These are phyloP conservation scores for Catocala fraxini DNA, from an alignment of 2,888 invertebrate species.

Conservation along the genomic window DNA sequence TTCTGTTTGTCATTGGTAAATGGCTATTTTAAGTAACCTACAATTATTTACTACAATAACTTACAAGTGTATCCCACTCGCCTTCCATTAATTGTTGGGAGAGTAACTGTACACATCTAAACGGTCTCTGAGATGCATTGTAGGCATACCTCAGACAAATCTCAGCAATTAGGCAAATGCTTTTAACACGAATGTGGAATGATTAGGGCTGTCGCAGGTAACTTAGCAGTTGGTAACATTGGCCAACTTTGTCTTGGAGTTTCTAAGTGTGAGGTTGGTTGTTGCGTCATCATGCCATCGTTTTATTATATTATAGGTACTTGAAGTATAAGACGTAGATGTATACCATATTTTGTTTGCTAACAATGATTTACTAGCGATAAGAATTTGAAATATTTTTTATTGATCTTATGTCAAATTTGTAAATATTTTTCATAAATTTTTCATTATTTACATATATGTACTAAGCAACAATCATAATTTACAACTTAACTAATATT, in stretches of 20 bases:
- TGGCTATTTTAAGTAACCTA: not conserved
- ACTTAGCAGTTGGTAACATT: slow-evolving; percentile 9
- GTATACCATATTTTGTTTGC: too few species aligned
- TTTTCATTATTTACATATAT: too few species aligned
- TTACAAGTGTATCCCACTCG: slow-evolving; percentile 12
- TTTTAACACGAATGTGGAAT: slow-evolving; percentile 57
- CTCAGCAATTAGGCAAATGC: slow-evolving; percentile 70
- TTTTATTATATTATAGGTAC: too few species aligned
- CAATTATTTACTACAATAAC: not conserved
- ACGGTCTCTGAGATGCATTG: slow-evolving; percentile 48
- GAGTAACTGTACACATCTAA: slow-evolving; percentile 39
- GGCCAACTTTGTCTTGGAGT: slow-evolving; percentile 10
- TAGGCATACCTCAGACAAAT: slow-evolving; percentile 66
- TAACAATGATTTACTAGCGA: too few species aligned
- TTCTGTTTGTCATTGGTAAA: too few species aligned
- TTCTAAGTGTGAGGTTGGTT: slow-evolving; percentile 1
- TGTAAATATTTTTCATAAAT: too few species aligned
- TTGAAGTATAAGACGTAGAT: too few species aligned
- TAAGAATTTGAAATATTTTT: too few species aligned
- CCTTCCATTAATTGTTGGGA: slow-evolving; percentile 40
- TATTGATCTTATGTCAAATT: too few species aligned
- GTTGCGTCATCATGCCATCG: too few species aligned
- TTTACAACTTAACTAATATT: too few species aligned
- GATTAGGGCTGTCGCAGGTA: slow-evolving; percentile 42
- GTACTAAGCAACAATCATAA: too few species aligned